Percentiles rank a stretch among this genome's conserved stretches.
Conservation (phyloP, 2,888 invertebrate species). For the Acleris laterana region DNA sequence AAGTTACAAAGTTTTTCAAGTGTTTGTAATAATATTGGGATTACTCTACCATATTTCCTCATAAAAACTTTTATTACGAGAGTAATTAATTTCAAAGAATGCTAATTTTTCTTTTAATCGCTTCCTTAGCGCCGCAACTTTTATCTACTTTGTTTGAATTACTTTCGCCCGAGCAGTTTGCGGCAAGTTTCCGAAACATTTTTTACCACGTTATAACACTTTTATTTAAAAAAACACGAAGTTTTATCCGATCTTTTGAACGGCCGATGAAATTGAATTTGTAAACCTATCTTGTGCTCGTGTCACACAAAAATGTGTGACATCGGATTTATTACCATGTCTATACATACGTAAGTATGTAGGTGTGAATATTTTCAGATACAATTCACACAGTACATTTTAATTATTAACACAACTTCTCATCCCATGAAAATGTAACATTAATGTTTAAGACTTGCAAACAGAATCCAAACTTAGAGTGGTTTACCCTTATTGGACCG, state of each 20-base stretch:
- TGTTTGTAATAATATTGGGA: conserved; percentile 55
- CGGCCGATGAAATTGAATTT: conserved; percentile 6
- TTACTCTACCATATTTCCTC: conserved; percentile 63
- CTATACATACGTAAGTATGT: too few species aligned
- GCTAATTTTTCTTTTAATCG: conserved; percentile 82
- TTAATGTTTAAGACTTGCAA: too few species aligned
- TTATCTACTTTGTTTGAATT: conserved; percentile 83
- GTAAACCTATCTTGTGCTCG: too few species aligned
- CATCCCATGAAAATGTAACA: too few species aligned
- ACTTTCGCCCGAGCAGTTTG: conserved; percentile 73
- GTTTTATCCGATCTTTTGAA: conserved; percentile 38
- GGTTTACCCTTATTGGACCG: too few species aligned
- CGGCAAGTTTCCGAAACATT: conserved; percentile 64
- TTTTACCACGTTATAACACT: conserved; percentile 59
- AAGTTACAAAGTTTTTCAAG: neutral
- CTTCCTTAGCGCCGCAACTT: conserved; percentile 79
- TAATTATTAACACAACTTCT: too few species aligned
- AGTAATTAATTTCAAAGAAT: conserved; percentile 82
- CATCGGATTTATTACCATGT: too few species aligned
- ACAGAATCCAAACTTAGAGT: too few species aligned
- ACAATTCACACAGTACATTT: too few species aligned
- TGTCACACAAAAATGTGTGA: too few species aligned
- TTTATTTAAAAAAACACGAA: conserved; percentile 51
- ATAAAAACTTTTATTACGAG: conserved; percentile 76
- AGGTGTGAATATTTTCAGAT: too few species aligned